Conservation (phyloP, 92 coral and sea anemone genomes). For the Scolanthus callimorphus region DNA sequence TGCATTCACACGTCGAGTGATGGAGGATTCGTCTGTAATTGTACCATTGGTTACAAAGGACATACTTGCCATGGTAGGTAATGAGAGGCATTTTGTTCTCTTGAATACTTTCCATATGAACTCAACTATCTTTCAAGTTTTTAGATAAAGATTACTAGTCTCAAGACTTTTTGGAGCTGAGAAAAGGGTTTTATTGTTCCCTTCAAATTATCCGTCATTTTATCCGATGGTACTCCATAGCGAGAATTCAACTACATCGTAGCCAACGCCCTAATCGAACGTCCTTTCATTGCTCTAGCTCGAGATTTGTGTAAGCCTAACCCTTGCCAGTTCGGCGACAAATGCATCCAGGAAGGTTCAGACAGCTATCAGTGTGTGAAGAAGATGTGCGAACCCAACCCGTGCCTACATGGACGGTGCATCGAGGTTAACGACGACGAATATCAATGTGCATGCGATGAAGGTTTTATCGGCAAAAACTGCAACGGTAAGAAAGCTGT, state of each 20-base stretch:
- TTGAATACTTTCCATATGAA: too few species aligned
- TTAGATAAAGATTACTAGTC: too few species aligned
- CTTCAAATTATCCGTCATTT: too few species aligned
- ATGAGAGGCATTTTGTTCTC: too few species aligned
- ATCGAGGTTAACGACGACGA: constrained; percentile 85
- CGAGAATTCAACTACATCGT: too few species aligned
- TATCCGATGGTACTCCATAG: too few species aligned
- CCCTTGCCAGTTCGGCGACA: constrained; percentile 95
- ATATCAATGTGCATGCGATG: constrained; percentile 79
- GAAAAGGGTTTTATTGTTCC: too few species aligned
- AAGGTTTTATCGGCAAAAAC: constrained; percentile 66
- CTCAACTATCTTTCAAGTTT: too few species aligned
- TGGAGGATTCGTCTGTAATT: constrained; percentile 89
- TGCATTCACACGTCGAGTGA: constrained; percentile 65
- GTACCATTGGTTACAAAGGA: constrained; percentile 86
- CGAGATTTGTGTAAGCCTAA: constrained; percentile 95
- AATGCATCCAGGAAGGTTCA: constrained; percentile 76
- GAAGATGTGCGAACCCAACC: constrained; percentile 92
- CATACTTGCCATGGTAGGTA: constrained; percentile 78
- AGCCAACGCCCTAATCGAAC: too few species aligned
- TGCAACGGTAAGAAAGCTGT: constrained; percentile 65
- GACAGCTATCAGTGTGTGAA: constrained; percentile 97
- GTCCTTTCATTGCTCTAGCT: too few species aligned
- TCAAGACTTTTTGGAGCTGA: too few species aligned
- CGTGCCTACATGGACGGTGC: constrained; percentile 88